Percentiles rank a stretch among this genome's conserved stretches.
phyloP scores from a whole-genome alignment of 2,113 vertebrate genomes.

The Aspiorhynchus laticeps region DNA sequence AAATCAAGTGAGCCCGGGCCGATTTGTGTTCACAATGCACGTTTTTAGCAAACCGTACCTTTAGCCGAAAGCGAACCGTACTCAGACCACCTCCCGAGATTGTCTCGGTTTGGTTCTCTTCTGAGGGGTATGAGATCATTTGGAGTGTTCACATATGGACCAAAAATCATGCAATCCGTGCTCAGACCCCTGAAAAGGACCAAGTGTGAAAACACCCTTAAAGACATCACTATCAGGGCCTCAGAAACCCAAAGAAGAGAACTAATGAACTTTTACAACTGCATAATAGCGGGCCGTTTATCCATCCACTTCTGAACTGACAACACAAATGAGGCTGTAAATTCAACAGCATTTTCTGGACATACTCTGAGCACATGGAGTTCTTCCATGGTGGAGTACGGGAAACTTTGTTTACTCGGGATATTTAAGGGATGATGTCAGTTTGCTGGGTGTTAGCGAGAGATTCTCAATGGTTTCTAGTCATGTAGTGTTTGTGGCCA shows the following conservation, averaged over 20 bases:
- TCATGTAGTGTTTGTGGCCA: conserved; percentile 43
- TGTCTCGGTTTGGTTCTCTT: too few species aligned
- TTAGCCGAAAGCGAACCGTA: too few species aligned
- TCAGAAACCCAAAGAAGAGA: conserved; percentile 45
- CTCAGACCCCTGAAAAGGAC: too few species aligned
- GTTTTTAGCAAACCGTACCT: too few species aligned
- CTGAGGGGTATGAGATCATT: too few species aligned
- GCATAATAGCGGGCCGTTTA: conserved; percentile 47
- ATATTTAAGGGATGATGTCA: conserved; percentile 54
- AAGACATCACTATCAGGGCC: conserved; percentile 48
- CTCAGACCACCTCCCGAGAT: too few species aligned
- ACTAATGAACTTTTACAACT: conserved; percentile 55
- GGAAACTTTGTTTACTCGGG: conserved; percentile 43
- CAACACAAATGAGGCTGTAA: conserved; percentile 53
- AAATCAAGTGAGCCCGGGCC: too few species aligned
- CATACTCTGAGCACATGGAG: conserved; percentile 9
- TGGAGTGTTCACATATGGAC: too few species aligned
- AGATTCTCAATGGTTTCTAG: conserved; percentile 50
- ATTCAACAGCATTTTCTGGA: conserved; percentile 5
- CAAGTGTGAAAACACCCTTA: too few species aligned
- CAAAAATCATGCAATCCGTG: too few species aligned
- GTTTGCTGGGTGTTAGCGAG: conserved; percentile 47
- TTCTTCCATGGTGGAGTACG: background rate
- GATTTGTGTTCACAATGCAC: too few species aligned
- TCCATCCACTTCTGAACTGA: conserved; percentile 53